Evolutionary conservation across 2,797 vertebrate species (phyloP).

Genomic region (Gila robusta): DNA sequence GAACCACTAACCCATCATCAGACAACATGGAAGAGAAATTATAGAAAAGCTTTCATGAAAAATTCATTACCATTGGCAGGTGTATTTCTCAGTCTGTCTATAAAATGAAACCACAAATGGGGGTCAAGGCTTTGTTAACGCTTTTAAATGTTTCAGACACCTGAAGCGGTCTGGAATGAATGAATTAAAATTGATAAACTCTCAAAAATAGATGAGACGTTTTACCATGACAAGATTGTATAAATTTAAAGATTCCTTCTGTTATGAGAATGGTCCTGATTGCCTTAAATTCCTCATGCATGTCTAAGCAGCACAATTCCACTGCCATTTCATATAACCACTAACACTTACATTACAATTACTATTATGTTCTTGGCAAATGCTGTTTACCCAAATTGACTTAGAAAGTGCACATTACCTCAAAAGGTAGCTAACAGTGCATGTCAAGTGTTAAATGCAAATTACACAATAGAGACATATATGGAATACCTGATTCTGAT

Average conservation of each 20-base stretch:
- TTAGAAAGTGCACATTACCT: not conserved
- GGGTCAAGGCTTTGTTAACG: conserved; percentile 10
- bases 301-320: not conserved
- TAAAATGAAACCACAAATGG: conserved; percentile 39
- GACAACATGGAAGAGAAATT: conserved; percentile 29
- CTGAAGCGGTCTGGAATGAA: not conserved
- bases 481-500: not conserved
- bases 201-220: conserved; percentile 12
- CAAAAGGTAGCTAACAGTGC: not conserved
- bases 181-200: conserved; percentile 17
- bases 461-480: not conserved
- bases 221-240: not conserved
- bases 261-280: not conserved
- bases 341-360: not conserved
- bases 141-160: conserved; percentile 13
- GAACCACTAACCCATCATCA: conserved; percentile 58
- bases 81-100: conserved; percentile 21
- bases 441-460: not conserved
- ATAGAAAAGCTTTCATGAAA: conserved; percentile 49
- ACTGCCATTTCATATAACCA: not conserved
- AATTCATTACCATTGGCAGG: conserved; percentile 35
- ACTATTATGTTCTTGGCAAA: not conserved
- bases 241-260: not conserved
- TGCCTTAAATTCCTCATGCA: not conserved
- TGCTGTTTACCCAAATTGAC: not conserved